Conservation (phyloP, 1,140 invertebrate genomes). For the Camponotus pennsylvanicus region DNA sequence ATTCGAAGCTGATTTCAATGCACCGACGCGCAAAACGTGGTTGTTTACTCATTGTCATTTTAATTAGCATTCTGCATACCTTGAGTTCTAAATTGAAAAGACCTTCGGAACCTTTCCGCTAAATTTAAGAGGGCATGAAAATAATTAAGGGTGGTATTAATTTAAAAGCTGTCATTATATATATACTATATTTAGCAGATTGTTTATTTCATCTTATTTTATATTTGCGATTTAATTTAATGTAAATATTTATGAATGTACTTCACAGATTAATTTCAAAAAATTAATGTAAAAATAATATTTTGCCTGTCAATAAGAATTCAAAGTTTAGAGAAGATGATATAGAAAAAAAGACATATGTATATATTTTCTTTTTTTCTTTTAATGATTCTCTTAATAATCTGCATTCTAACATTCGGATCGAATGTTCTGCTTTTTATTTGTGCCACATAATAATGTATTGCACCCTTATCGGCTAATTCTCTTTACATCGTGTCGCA, state of each 20-base stretch:
- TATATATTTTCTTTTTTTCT: neutral
- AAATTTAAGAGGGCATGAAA: neutral
- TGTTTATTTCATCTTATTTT: neutral
- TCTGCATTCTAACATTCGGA: neutral
- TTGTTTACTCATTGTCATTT: neutral
- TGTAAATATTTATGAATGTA: neutral
- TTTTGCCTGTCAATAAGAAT: neutral
- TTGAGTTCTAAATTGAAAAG: neutral
- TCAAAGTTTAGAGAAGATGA: neutral
- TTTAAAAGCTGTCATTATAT: neutral
- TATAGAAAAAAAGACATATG: neutral
- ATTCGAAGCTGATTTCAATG: constrained; percentile 11
- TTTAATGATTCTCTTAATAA: too few relatives aligned
- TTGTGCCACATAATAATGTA: neutral
- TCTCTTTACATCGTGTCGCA: neutral
- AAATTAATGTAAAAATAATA: neutral
- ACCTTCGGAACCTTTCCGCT: neutral
- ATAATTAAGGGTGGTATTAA: neutral
- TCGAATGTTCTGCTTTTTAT: neutral
- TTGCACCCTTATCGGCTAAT: neutral
- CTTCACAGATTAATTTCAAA: neutral
- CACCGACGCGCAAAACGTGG: neutral
- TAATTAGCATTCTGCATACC: constrained; percentile 13
- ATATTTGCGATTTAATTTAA: neutral
- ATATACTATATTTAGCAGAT: neutral